These are phyloP conservation scores for Numenius phaeopus DNA, from an alignment of 2,797 vertebrate species.

Conservation along the genomic window DNA sequence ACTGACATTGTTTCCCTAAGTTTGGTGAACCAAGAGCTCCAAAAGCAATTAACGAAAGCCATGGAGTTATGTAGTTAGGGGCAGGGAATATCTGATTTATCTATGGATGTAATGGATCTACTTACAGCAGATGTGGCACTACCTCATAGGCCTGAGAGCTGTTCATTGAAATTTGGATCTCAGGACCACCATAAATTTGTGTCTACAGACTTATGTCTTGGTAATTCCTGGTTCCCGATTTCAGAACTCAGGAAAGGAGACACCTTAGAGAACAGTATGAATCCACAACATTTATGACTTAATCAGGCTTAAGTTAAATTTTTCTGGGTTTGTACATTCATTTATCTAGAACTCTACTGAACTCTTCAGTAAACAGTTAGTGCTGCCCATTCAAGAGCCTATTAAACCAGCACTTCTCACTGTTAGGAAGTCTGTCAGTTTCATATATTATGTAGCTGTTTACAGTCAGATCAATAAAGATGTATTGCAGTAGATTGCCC, in stretches of 20 bases:
- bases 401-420: neutral
- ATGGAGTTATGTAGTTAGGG: neutral
- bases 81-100: neutral
- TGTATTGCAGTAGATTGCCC: neutral
- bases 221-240: neutral
- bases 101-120: neutral
- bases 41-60: neutral
- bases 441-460: neutral
- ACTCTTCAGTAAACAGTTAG: neutral
- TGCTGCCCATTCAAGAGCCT: neutral
- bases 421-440: neutral
- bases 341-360: neutral
- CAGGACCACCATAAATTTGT: neutral
- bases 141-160: neutral
- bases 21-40: neutral
- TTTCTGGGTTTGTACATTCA: neutral
- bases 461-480: conserved; percentile 1
- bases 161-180: neutral
- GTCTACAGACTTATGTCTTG: neutral
- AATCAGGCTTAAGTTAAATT: neutral
- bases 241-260: neutral
- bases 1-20: neutral
- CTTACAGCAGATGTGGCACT: neutral
- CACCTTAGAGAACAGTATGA: neutral
- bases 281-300: neutral